Evolutionary conservation across 2,113 vertebrate genomes (phyloP), one percentile per base, ranked within the genome.

Genomic region (Hypanus sabinus): DNA sequence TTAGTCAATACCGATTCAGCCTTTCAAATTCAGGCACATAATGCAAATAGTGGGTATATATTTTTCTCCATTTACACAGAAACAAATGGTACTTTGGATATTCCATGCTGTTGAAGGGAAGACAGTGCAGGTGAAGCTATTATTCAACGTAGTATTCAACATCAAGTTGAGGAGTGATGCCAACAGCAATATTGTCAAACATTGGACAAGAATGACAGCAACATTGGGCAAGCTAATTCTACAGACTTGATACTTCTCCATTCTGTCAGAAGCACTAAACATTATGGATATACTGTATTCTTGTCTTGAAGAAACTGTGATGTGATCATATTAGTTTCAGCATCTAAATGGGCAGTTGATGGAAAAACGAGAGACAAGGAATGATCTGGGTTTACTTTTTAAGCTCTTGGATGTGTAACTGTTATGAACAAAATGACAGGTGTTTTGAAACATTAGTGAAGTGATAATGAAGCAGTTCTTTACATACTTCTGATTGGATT

Each of bases 1-100:
- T 62, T 60, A 60, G 24, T n/a, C 57, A 12, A 3, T 16, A n/a
- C 10, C 14, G 11, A 10, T 88, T 60, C 30, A 9, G 10, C 1
- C 24, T n/a, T 30, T 88, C 27, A 62, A 62, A 87, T 87, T 30
- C 83, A 11, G 83, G 57, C 24, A 88, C n/a, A 62, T 30, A 12
- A 62, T 62, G 95, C 95, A 95, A 96, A 96, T 97, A 96, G 96
- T 96, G 95, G 96, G 95, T 95, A 95, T 30, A 30, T 57, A 57
- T 12, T 18, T 80, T 16, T 0, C 71, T 24, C 71, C 71, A 22
- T 73, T 73, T 73, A 76, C 12, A 30, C 75, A 76, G 3, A n/a
- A 76, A 12, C 27, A 11, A 30, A n/a, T 27, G 38, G 79, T 83
- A 76, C 20, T 30, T 2, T 87, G 60, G 57, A 62, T 62, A 27